phyloP scores from a whole-genome alignment of 2,888 invertebrate genomes.

The Cephalotes varians region DNA sequence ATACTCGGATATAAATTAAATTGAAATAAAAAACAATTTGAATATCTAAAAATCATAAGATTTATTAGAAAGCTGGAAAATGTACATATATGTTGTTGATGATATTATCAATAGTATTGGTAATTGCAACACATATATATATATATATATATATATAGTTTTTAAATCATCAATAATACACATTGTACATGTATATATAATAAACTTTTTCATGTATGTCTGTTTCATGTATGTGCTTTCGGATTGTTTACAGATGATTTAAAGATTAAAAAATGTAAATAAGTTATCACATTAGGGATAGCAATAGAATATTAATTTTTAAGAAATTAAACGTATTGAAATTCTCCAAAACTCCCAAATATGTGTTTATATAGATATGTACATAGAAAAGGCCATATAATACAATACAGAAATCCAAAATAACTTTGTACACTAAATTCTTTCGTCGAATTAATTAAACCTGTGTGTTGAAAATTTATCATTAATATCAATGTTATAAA shows the following conservation, averaged over 20 bases:
- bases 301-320: slow-evolving; percentile 15
- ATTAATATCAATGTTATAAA: background rate
- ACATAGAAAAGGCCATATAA: slow-evolving; percentile 35
- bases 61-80: slow-evolving; percentile 1
- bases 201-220: slow-evolving; percentile 68
- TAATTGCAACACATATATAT: slow-evolving; percentile 56
- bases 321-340: slow-evolving; percentile 27
- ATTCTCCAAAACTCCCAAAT: slow-evolving; percentile 49
- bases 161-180: slow-evolving; percentile 47
- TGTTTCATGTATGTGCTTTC: slow-evolving; percentile 71
- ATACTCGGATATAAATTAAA: slow-evolving; percentile 25
- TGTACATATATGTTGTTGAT: slow-evolving; percentile 58
- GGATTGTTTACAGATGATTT: slow-evolving; percentile 31
- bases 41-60: slow-evolving; percentile 13
- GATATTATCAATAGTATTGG: slow-evolving; percentile 59
- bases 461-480: background rate
- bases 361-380: slow-evolving; percentile 51
- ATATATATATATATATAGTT: slow-evolving; percentile 45
- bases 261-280: slow-evolving; percentile 32
- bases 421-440: slow-evolving; percentile 16
- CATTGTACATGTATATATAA: slow-evolving; percentile 48
- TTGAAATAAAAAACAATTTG: slow-evolving; percentile 41
- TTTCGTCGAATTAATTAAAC: slow-evolving; percentile 5
- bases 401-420: slow-evolving; percentile 57
- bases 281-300: background rate